Evolutionary conservation across 2,797 vertebrate genomes (phyloP), one percentile per base, ranked within the genome.

Genomic region (Lepilemur ruficaudatus): DNA sequence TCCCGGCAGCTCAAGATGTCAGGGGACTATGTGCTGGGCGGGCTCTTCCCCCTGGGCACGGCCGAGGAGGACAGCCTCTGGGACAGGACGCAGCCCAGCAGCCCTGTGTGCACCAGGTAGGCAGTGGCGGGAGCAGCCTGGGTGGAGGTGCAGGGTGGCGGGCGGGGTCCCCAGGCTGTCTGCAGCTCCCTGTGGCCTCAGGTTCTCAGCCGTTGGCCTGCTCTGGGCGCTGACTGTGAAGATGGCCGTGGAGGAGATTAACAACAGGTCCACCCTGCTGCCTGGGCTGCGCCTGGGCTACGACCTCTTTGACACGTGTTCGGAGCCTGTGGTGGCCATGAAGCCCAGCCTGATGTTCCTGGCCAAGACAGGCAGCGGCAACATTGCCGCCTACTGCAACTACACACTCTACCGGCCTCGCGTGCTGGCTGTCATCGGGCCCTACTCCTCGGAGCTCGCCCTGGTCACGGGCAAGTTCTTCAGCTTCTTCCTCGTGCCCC

Each of bases 401-500:
- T 99, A 99, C 98, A 99, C 98, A 0, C 46, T 98, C 59, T 99
- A 99, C 97, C 98, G 98, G 98, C 98, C 99, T 4, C 98, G 98
- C 0, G 98, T 99, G 48, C 95, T 98, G 2, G 99, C 99, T 0
- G 98, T 99, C 85, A 99, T 99, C 0, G 99, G 99, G 1, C 99
- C 99, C 0, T 83, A 97, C 1, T 97, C 43, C 4, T 99, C 99
- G 0, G 98, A 99, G 14, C 98, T 99, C 79, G 98, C 98, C 81
- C 96, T 98, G 0, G 48, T 98, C 86, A 99, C 99, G 0, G 99
- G 99, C 95, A 99, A 99, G 95, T 98, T 99, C 1, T 98, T 99
- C 67, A 97, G 99, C 96, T 99, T 99, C 98, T 99, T 99, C 97
- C 96, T 99, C 55, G 98, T 99, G 98, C 99, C 99, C 2, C 99